A percentile compares a stretch with the other conserved stretches of the same genome.
phyloP scores from a whole-genome alignment of 2,888 invertebrate genomes.

The Acrocyrtus sp. region DNA sequence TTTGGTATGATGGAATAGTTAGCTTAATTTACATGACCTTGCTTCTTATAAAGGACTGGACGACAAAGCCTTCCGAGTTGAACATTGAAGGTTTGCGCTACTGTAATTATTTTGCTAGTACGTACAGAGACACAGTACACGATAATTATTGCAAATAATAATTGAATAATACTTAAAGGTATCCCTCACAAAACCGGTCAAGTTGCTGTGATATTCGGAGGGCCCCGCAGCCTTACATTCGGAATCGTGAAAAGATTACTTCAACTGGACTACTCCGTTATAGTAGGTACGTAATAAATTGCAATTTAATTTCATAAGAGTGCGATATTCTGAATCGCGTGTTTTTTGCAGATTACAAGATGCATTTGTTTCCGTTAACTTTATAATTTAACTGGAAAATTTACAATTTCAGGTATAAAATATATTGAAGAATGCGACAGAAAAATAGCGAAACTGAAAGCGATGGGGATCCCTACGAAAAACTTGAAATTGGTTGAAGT shows the following conservation, averaged over 20 bases:
- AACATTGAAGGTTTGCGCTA: constrained; percentile 20
- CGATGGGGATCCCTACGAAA: constrained; percentile 70
- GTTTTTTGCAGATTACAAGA: too few relatives aligned
- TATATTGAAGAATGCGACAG: constrained; percentile 72
- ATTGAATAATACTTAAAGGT: too few relatives aligned
- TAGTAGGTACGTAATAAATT: constrained; percentile 32
- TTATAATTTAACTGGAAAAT: too few relatives aligned
- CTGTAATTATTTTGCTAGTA: too few relatives aligned
- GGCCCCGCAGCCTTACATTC: constrained; percentile 28
- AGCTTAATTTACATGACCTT: constrained; percentile 31
- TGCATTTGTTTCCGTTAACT: too few relatives aligned
- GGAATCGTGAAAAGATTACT: constrained; percentile 38
- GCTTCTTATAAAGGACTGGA: constrained; percentile 22
- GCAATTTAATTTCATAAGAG: too few relatives aligned
- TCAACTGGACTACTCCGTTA: constrained; percentile 38
- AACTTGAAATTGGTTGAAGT: constrained; percentile 75
- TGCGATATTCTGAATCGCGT: too few relatives aligned
- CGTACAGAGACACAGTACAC: too few relatives aligned
- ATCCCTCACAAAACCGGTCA: constrained; percentile 39
- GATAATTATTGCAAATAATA: too few relatives aligned
- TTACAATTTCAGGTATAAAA: constrained; percentile 74
- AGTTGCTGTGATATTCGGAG: constrained; percentile 31
- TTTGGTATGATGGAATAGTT: constrained; percentile 41
- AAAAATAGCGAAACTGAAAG: constrained; percentile 67
- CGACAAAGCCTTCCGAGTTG: constrained; percentile 17